A percentile compares a stretch with the other conserved stretches of the same genome.
phyloP scores from a whole-genome alignment of 2,113 vertebrate species.

The Suncus etruscus region DNA sequence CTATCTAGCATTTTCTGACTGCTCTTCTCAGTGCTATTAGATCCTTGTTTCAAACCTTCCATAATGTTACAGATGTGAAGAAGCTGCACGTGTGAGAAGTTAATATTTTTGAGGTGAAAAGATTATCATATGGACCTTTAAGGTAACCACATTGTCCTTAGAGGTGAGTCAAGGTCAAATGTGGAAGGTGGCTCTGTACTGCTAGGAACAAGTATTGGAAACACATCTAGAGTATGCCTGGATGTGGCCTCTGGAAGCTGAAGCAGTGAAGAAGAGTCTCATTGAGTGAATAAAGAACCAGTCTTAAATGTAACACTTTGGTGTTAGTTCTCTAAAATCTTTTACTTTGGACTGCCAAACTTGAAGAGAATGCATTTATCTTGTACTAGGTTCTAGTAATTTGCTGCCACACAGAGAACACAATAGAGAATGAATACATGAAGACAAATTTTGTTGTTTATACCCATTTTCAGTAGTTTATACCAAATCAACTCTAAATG shows the following conservation, averaged over 20 bases:
- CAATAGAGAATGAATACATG: not conserved
- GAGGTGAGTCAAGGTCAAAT: not conserved
- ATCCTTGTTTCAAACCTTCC: not conserved
- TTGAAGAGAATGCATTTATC: not conserved
- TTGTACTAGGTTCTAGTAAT: not conserved
- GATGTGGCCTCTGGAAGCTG: not conserved
- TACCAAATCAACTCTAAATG: not conserved
- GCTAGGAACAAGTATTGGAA: not conserved
- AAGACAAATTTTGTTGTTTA: not conserved
- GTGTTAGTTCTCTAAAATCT: not conserved
- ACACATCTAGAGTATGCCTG: not conserved
- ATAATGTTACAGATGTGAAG: not conserved
- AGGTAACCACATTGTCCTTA: not conserved
- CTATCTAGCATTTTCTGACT: not conserved
- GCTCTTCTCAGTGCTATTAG: constrained; percentile 1
- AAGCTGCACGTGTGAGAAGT: not conserved
- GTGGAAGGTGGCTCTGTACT: fast-evolving
- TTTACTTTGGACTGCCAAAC: not conserved
- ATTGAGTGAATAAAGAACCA: not conserved
- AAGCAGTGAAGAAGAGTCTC: not conserved
- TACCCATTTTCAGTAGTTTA: not conserved
- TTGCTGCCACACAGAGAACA: not conserved
- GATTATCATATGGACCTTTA: not conserved
- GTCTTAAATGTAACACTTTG: not conserved
- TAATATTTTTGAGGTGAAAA: not conserved